A percentile compares a stretch with the other conserved stretches of the same genome.
Evolutionary conservation across 1,140 invertebrate species (phyloP).

Genomic region (Aphelinus atriplicis): DNA sequence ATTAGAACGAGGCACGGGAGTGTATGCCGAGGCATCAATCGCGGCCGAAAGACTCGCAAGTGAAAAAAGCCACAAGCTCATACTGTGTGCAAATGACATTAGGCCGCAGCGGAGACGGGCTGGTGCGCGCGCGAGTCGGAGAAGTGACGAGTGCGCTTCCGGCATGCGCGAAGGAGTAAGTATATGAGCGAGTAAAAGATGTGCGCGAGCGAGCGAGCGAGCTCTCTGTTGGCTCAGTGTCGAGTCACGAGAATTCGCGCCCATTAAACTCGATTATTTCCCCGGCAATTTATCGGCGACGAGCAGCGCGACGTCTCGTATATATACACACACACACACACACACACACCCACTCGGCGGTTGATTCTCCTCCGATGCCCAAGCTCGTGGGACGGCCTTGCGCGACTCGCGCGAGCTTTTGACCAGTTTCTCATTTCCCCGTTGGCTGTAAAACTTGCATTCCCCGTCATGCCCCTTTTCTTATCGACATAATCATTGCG

Average conservation of each 20-base stretch:
- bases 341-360: neutral
- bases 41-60: too few relatives aligned
- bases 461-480: too few relatives aligned
- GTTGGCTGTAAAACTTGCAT: too few relatives aligned
- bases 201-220: neutral
- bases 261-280: conserved; percentile 32
- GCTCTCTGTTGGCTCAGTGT: neutral
- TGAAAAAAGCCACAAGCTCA: neutral
- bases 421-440: conserved; percentile 20
- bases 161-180: neutral
- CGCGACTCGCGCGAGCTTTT: neutral
- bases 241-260: conserved; percentile 20
- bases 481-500: too few relatives aligned
- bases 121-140: neutral
- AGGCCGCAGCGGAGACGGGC: neutral
- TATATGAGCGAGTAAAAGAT: neutral
- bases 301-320: conserved; percentile 18
- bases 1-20: too few relatives aligned
- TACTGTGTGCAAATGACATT: neutral
- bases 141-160: conserved; percentile 13
- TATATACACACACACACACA: neutral
- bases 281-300: conserved; percentile 21
- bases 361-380: conserved; percentile 27
- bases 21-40: too few relatives aligned
- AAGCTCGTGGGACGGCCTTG: neutral